Evolutionary conservation across 2,888 invertebrate species (phyloP).

Genomic region (Embidobia sp.): DNA sequence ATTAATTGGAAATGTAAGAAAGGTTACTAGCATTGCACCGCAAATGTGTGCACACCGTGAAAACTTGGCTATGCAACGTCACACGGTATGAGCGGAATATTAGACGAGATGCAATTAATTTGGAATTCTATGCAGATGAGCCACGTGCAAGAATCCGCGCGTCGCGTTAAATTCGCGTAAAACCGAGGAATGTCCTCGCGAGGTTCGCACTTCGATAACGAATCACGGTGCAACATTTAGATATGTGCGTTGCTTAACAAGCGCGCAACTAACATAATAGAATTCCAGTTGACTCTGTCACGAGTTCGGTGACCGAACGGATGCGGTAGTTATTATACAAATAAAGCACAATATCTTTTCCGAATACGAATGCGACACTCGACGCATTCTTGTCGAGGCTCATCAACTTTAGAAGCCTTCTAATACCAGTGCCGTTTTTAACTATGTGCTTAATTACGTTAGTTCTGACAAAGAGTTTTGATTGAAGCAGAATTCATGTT

Average conservation of each 20-base stretch:
- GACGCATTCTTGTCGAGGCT: constrained; percentile 53
- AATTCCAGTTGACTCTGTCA: constrained; percentile 69
- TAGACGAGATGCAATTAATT: constrained; percentile 50
- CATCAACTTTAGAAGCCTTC: too few species aligned
- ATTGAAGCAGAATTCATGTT: too few species aligned
- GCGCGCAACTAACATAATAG: constrained; percentile 66
- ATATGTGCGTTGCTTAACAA: constrained; percentile 65
- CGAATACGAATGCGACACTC: constrained; percentile 38
- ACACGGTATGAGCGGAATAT: constrained; percentile 30
- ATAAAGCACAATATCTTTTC: constrained; percentile 38
- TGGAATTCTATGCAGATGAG: constrained; percentile 49
- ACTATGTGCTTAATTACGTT: too few species aligned
- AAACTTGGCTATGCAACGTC: constrained; percentile 25
- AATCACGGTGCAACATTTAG: constrained; percentile 61
- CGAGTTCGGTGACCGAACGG: constrained; percentile 69
- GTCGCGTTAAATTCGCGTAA: constrained; percentile 42
- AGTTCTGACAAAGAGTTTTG: too few species aligned
- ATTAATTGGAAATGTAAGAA: too few species aligned
- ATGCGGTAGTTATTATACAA: constrained; percentile 55
- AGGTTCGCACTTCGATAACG: constrained; percentile 47
- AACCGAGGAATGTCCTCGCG: constrained; percentile 52
- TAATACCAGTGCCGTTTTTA: too few species aligned
- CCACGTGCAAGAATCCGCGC: constrained; percentile 52
- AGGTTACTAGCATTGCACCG: too few species aligned
- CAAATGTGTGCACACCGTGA: too few species aligned